phyloP scores from a whole-genome alignment of 1,140 invertebrate genomes.

The Doryteuthis pealeii region DNA sequence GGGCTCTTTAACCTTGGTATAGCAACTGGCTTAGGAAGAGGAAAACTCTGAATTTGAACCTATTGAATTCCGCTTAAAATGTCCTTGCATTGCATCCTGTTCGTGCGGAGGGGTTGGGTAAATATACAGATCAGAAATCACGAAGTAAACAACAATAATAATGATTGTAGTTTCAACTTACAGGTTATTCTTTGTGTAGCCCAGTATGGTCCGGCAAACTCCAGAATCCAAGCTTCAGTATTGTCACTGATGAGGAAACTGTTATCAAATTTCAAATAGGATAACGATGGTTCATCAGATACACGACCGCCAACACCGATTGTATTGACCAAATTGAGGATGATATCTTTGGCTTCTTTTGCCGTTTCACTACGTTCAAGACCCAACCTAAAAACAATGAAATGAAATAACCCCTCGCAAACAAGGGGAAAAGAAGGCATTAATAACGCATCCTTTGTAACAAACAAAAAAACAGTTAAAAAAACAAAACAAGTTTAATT shows the following conservation, averaged over 20 bases:
- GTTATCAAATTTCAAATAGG: constrained; percentile 44
- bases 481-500: no score
- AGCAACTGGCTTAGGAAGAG: no score
- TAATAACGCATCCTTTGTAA: neutral
- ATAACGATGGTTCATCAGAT: constrained; percentile 31
- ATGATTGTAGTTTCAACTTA: constrained; percentile 39
- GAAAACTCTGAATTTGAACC: no score
- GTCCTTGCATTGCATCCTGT: no score
- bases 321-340: constrained; percentile 68
- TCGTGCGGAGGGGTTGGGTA: no score
- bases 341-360: constrained; percentile 68
- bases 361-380: constrained; percentile 70
- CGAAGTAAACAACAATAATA: no score
- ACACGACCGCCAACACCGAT: constrained; percentile 71
- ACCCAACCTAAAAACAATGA: constrained; percentile 64
- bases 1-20: no score
- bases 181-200: constrained; percentile 72
- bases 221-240: constrained; percentile 52
- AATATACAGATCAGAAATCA: no score
- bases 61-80: no score
- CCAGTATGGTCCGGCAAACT: constrained; percentile 64
- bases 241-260: constrained; percentile 49
- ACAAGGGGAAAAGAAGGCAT: neutral
- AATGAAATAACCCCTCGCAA: neutral
- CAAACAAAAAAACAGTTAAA: no score